Percentiles rank a stretch among this genome's conserved stretches.
These are phyloP conservation scores for Siniperca chuatsi DNA, from an alignment of 2,113 vertebrate species.

Conservation along the genomic window DNA sequence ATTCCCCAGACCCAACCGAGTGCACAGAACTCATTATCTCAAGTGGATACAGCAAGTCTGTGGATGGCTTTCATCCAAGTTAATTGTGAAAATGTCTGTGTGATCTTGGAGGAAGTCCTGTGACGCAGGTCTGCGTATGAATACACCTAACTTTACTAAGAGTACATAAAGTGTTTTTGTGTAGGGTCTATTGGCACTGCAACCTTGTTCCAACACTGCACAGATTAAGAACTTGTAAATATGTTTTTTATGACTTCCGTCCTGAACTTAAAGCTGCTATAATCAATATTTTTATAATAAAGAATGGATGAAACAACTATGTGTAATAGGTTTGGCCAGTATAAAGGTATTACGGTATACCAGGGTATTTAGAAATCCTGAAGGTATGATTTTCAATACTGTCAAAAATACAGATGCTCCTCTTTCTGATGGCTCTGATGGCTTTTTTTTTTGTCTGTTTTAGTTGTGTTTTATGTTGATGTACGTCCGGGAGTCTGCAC, in stretches of 20 bases:
- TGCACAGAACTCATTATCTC: slow-evolving; percentile 56
- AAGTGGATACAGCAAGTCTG: slow-evolving; percentile 42
- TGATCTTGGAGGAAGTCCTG: slow-evolving; percentile 20
- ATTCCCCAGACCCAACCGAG: slow-evolving; percentile 42
- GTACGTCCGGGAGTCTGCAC: too few species aligned
- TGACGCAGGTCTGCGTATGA: slow-evolving; percentile 14
- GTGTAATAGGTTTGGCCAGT: too few species aligned
- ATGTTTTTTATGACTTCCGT: background rate
- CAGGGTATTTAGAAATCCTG: too few species aligned
- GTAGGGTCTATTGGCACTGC: background rate
- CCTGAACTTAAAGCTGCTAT: background rate
- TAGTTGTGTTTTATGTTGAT: too few species aligned
- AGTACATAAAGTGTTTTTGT: slow-evolving; percentile 1
- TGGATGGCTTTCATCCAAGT: slow-evolving; percentile 30
- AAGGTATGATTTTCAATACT: too few species aligned
- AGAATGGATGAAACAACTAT: background rate
- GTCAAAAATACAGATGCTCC: too few species aligned
- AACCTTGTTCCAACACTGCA: background rate
- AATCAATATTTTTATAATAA: background rate
- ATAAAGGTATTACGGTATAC: too few species aligned
- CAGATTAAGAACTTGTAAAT: background rate
- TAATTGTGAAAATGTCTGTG: slow-evolving; percentile 30
- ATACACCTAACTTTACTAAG: background rate
- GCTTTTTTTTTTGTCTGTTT: too few species aligned
- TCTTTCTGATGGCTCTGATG: too few species aligned